Base-by-base conservation (phyloP, 2,113 vertebrate species). In the Pachyramphus minor region DNA sequence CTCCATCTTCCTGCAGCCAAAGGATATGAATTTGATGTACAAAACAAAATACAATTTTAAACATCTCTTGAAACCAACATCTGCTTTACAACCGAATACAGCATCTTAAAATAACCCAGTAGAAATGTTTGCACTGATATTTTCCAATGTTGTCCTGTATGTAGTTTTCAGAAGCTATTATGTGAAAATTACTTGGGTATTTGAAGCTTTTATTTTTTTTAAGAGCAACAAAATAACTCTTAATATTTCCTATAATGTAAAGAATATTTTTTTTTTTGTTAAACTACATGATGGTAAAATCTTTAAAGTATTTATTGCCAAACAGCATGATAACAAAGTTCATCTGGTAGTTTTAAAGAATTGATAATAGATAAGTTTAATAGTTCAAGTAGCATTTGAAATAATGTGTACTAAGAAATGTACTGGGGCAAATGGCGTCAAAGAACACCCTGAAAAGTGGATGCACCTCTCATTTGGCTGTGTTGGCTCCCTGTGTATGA, bases 371-470 rank as follows among this genome's bases (percentile, higher is more conserved):
- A 63, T 79, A 71, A 76, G 9, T 69, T 82, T 59, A 68, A 78
- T 67, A 84, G 45, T 89, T 94, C 76, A 93, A 90, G 73, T 78
- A 90, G 52, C 47, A 62, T 81, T 94, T 90, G 49, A 74, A 90
- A 63, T 81, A 37, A 72, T 84, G 41, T 84, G 25, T 45, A 42
- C 60, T 90, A 44, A 75, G 68, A 77, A 88, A 93, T 92, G 59
- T 21, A n/a, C 4, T 0, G 3, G 55, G 72, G 79, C 47, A 88
- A 94, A 80, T 27, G 82, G 87, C 87, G 84, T 92, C 87, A 91
- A 64, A 90, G 49, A 84, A 3, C 72, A 87, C 85, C 83, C 60
- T 79, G 83, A 81, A 31, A 90, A 90, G 56, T 49, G 93, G 90
- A 44, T 78, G 90, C 79, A 37, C 49, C 53, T 86, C 80, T 94